Evolutionary conservation across 2,888 invertebrate genomes (phyloP).

Genomic region (Epistrophe grossulariae): DNA sequence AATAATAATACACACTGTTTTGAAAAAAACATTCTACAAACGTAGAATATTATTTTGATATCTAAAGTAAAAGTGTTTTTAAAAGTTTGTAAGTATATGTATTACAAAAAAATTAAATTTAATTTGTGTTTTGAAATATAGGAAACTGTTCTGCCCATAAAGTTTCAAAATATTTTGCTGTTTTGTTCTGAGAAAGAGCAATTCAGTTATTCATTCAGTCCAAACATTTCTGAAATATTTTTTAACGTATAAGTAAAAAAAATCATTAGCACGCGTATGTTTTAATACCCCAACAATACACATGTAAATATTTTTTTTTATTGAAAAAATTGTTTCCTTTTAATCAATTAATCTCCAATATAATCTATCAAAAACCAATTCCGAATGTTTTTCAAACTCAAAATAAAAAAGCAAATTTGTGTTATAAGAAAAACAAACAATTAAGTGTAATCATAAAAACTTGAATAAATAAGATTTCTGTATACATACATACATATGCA

Average conservation of each 20-base stretch:
- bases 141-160: no score
- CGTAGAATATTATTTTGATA: no score
- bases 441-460: slow-evolving; percentile 50
- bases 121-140: no score
- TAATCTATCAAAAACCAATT: slow-evolving; percentile 28
- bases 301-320: not conserved
- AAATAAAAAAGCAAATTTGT: slow-evolving; percentile 15
- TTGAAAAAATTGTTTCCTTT: not conserved
- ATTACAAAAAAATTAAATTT: no score
- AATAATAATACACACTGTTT: no score
- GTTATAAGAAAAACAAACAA: slow-evolving; percentile 37
- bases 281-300: not conserved
- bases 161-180: no score
- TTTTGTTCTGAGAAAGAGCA: no score
- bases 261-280: not conserved
- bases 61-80: no score
- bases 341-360: slow-evolving; percentile 10
- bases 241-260: not conserved
- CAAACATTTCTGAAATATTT: no score
- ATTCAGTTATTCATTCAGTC: no score
- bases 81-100: no score
- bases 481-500: not conserved
- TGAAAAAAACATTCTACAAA: no score
- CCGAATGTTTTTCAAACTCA: slow-evolving; percentile 15
- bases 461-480: slow-evolving; percentile 45